phyloP scores from a whole-genome alignment of 2,888 invertebrate genomes.

The Tinea pellionella region DNA sequence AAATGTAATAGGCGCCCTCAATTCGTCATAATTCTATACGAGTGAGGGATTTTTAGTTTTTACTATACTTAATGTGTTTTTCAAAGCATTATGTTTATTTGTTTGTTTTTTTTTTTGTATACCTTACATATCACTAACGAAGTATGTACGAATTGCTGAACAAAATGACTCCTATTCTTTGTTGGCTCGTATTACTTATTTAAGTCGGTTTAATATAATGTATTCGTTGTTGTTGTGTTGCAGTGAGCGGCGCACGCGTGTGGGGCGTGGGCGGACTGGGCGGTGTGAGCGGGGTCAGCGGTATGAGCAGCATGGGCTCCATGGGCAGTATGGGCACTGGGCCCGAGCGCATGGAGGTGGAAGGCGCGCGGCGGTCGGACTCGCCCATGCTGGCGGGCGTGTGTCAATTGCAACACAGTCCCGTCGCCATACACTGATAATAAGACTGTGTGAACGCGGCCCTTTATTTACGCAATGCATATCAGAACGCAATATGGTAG shows the following conservation, averaged over 20 bases:
- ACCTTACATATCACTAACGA: too few relatives aligned
- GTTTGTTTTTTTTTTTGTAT: too few relatives aligned
- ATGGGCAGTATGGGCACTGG: slow-evolving; percentile 20
- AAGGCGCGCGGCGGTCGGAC: slow-evolving; percentile 48
- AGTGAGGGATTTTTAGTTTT: too few relatives aligned
- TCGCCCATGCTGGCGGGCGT: slow-evolving; percentile 85
- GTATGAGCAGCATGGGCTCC: not conserved
- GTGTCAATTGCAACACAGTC: slow-evolving; percentile 89
- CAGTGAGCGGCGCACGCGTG: slow-evolving; percentile 37
- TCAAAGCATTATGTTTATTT: too few relatives aligned
- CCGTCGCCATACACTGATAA: slow-evolving; percentile 87
- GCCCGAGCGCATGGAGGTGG: slow-evolving; percentile 81
- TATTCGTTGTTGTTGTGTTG: not conserved
- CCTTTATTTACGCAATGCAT: slow-evolving; percentile 71
- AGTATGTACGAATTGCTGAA: too few relatives aligned
- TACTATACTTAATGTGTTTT: too few relatives aligned
- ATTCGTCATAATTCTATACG: too few relatives aligned
- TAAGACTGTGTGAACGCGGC: slow-evolving; percentile 20
- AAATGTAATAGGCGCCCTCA: too few relatives aligned
- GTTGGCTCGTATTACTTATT: not conserved
- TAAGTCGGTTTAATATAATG: not conserved
- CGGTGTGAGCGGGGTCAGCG: not conserved
- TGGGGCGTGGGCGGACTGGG: slow-evolving; percentile 14
- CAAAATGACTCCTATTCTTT: too few relatives aligned
- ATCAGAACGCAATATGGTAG: slow-evolving; percentile 71